These are phyloP conservation scores for Nycteola revayana DNA, from an alignment of 2,888 invertebrate species.

Conservation along the genomic window DNA sequence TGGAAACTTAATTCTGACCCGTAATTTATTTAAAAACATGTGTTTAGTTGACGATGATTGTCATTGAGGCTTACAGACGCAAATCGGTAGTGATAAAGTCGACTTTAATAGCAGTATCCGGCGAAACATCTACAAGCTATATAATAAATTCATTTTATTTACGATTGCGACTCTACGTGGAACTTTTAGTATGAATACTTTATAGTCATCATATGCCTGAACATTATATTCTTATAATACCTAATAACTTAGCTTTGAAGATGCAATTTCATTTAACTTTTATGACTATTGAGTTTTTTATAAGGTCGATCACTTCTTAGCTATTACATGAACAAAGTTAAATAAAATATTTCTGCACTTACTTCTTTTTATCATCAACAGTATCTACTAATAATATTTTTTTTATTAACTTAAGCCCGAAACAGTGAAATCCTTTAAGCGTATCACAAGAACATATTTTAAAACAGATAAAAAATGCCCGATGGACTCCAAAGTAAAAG, in stretches of 20 bases:
- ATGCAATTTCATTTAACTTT: no score
- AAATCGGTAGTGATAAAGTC: constrained; percentile 49
- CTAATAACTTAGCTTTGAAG: no score
- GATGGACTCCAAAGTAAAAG: constrained; percentile 57
- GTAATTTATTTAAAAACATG: constrained; percentile 46
- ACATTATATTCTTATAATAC: no score
- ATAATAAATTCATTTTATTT: constrained; percentile 32
- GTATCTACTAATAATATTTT: no score
- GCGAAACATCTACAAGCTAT: constrained; percentile 25
- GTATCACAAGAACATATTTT: constrained; percentile 34
- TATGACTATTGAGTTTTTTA: no score
- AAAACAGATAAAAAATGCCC: constrained; percentile 43
- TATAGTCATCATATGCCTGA: constrained; percentile 1
- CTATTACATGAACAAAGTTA: no score
- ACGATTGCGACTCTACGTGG: constrained; percentile 29
- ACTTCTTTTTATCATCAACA: no score
- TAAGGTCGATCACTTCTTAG: no score
- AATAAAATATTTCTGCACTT: no score
- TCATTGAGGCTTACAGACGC: constrained; percentile 35
- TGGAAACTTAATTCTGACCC: constrained; percentile 37
- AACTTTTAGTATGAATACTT: constrained; percentile 10
- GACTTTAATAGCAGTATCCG: constrained; percentile 47
- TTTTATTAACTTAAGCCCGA: no score
- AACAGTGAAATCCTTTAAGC: constrained; percentile 20
- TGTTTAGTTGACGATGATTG: constrained; percentile 50